Conservation (phyloP, 2,113 vertebrate species). For the Grantiella picta region DNA sequence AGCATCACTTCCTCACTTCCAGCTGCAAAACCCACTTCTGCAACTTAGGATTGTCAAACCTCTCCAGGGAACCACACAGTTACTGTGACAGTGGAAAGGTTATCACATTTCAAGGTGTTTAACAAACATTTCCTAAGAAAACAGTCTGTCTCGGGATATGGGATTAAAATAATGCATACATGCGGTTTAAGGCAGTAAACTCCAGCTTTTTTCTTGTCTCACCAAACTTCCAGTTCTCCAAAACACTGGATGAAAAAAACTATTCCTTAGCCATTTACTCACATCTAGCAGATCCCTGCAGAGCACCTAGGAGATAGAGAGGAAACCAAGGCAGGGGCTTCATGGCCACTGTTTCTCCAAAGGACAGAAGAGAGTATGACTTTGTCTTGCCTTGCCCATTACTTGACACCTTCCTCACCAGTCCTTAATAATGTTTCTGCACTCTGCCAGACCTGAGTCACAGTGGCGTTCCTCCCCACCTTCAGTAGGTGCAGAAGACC, state of each 20-base stretch:
- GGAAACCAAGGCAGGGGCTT: neutral
- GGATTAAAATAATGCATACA: neutral
- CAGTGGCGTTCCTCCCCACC: neutral
- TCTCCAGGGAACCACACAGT: neutral
- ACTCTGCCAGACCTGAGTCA: neutral
- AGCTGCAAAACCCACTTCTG: slow-evolving; percentile 32
- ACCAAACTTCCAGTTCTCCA: neutral
- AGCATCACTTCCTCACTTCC: neutral
- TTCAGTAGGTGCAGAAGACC: neutral
- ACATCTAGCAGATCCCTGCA: neutral
- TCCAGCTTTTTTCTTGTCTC: neutral
- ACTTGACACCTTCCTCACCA: neutral
- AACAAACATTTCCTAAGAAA: neutral
- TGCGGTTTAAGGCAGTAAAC: neutral
- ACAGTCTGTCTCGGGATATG: neutral
- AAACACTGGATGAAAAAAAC: neutral
- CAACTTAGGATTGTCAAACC: neutral
- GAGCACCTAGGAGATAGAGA: neutral
- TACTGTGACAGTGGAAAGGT: neutral
- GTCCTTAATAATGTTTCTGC: neutral
- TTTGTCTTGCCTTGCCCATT: neutral
- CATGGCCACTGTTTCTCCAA: neutral
- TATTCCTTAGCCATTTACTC: neutral
- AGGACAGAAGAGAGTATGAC: neutral
- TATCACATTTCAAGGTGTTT: neutral